Conservation (phyloP, 2,888 invertebrate species). For the Sialis fuliginosa region DNA sequence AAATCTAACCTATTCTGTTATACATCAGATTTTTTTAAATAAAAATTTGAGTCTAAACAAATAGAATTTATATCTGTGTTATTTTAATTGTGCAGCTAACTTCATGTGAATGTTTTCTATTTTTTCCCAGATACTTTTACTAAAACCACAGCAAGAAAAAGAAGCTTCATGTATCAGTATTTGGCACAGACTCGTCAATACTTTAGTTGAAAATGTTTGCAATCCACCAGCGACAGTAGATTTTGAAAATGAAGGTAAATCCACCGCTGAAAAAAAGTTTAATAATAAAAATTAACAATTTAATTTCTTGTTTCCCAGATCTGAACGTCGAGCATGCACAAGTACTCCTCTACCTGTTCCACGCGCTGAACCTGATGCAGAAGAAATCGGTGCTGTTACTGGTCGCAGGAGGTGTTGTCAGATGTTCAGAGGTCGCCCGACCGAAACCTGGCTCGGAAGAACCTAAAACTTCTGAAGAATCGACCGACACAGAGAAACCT, state of each 20-base stretch:
- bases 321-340: conserved; percentile 93
- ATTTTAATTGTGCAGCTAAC: too few species aligned
- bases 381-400: conserved; percentile 83
- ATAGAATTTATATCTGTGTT: neutral
- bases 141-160: conserved; percentile 67
- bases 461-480: neutral
- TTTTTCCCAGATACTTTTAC: conserved; percentile 41
- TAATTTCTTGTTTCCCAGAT: conserved; percentile 36
- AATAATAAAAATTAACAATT: conserved; percentile 12
- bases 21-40: conserved; percentile 4
- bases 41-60: conserved; percentile 3
- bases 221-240: conserved; percentile 43
- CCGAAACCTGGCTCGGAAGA: conserved; percentile 15
- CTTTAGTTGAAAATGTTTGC: conserved; percentile 70
- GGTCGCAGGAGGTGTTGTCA: conserved; percentile 56
- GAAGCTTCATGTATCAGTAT: conserved; percentile 81
- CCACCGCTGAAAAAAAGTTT: neutral
- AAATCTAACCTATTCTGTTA: too few species aligned
- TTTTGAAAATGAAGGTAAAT: conserved; percentile 51
- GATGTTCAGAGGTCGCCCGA: conserved; percentile 46
- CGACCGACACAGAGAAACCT: conserved; percentile 15
- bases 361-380: conserved; percentile 88
- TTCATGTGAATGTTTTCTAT: too few species aligned
- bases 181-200: conserved; percentile 80
- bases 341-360: conserved; percentile 80